These are phyloP conservation scores for Pteromalus puparum DNA, from an alignment of 1,140 invertebrate genomes.

Conservation along the genomic window DNA sequence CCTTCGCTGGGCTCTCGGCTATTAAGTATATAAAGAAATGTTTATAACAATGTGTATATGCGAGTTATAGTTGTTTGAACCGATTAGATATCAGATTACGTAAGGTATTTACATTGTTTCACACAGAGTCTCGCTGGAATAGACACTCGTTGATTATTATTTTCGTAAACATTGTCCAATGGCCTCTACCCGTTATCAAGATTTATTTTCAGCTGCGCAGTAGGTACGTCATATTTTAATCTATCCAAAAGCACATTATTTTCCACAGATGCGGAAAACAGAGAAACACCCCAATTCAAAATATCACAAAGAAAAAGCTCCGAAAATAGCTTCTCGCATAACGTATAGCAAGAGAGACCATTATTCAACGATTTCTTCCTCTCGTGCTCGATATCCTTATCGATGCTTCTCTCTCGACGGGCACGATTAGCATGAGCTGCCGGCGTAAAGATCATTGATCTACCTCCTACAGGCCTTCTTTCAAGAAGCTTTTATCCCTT, in stretches of 20 bases:
- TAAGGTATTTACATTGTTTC: background rate
- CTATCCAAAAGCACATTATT: too few species aligned
- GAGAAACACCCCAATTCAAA: too few species aligned
- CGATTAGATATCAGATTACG: too few species aligned
- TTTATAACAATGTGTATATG: too few species aligned
- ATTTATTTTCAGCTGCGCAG: background rate
- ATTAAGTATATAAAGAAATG: too few species aligned
- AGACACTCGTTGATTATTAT: background rate
- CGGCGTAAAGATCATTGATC: background rate
- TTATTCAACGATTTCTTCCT: background rate
- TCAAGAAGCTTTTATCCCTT: background rate
- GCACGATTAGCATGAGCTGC: background rate
- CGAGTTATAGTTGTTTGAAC: too few species aligned
- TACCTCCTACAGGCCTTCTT: background rate
- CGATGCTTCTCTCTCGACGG: background rate
- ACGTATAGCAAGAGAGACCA: too few species aligned
- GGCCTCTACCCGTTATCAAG: background rate
- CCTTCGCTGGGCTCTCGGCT: background rate
- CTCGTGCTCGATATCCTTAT: background rate
- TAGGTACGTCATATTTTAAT: too few species aligned
- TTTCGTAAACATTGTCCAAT: background rate
- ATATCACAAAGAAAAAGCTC: too few species aligned
- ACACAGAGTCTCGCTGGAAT: too few species aligned
- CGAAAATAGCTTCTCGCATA: too few species aligned
- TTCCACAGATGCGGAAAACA: too few species aligned